A percentile compares a stretch with the other conserved stretches of the same genome.
Conservation (phyloP, 2,797 vertebrate genomes). For the Sebastes cheni region DNA sequence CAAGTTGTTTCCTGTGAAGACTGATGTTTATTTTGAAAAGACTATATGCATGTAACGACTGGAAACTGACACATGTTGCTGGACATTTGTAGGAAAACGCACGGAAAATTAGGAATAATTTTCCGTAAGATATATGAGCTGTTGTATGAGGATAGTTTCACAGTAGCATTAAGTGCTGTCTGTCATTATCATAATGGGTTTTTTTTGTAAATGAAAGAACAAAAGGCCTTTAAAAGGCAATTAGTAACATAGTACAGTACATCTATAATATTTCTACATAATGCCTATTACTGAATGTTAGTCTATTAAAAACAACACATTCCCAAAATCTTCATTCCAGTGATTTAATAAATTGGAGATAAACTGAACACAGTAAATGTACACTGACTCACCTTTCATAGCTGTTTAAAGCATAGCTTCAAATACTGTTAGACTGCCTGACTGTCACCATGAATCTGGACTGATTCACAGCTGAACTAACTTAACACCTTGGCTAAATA, state of each 20-base stretch:
- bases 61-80: too few species aligned
- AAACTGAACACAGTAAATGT: not conserved
- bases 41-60: too few species aligned
- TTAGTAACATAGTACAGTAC: not conserved
- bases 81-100: too few species aligned
- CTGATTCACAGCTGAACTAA: conserved; percentile 32
- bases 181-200: not conserved
- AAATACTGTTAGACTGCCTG: not conserved
- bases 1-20: too few species aligned
- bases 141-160: too few species aligned
- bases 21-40: too few species aligned
- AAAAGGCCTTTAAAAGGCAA: not conserved
- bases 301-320: not conserved
- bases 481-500: conserved; percentile 26
- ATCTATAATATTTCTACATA: not conserved
- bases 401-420: not conserved
- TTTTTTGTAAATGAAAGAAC: not conserved
- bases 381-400: not conserved
- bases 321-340: not conserved
- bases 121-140: too few species aligned
- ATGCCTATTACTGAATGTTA: not conserved
- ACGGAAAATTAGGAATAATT: too few species aligned
- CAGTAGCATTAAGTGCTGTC: not conserved
- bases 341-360: not conserved
- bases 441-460: conserved; percentile 22